Conservation (phyloP, 53 echinoderm and acorn worm genomes). For the Apostichopus leukothele region DNA sequence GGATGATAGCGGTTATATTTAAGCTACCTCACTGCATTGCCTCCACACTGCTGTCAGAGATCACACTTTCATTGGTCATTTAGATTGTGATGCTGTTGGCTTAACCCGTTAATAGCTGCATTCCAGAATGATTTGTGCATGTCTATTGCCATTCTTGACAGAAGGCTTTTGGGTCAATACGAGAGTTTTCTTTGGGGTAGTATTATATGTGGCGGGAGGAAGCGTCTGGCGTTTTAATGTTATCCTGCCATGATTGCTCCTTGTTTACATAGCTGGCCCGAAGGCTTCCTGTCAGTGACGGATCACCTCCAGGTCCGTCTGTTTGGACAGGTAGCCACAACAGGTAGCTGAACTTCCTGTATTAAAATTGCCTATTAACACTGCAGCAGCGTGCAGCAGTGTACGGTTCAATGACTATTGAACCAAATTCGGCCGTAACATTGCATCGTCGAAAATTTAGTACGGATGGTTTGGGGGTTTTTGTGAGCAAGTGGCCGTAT, state of each 20-base stretch:
- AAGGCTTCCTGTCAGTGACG: conserved; percentile 29
- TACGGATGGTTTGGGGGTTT: too few species aligned
- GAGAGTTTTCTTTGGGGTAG: neutral
- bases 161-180: neutral
- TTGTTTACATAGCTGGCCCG: conserved; percentile 31
- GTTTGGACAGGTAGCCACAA: conserved; percentile 12
- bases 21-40: too few species aligned
- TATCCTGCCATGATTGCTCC: conserved; percentile 23
- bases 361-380: neutral
- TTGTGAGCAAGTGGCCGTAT: too few species aligned
- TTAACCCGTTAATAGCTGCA: neutral
- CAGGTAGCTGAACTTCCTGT: conserved; percentile 22
- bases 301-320: neutral
- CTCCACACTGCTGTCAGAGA: too few species aligned
- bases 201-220: neutral
- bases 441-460: too few species aligned
- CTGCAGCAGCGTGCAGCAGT: too few species aligned
- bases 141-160: neutral
- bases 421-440: too few species aligned
- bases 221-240: neutral
- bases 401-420: too few species aligned
- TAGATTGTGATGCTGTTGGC: neutral
- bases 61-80: neutral
- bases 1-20: too few species aligned
- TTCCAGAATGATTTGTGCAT: neutral